Evolutionary conservation across 2,113 vertebrate genomes (phyloP), one percentile per base, ranked within the genome.

Genomic region (Tetraodon nigroviridis): DNA sequence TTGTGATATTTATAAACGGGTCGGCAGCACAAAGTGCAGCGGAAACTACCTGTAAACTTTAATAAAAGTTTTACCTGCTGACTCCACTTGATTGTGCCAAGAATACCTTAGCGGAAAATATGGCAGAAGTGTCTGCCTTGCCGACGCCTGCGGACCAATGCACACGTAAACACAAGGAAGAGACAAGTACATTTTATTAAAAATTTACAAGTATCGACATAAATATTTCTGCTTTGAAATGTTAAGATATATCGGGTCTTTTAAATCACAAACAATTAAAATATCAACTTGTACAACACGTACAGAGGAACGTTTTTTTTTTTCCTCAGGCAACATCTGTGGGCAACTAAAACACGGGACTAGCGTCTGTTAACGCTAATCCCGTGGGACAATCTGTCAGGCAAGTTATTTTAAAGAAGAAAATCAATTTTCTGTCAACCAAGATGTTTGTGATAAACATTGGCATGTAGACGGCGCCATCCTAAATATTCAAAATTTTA

Each of bases 11-110:
- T n/a, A 51, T 5, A 51, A 2, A 6, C 2, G 10, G 11, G 21
- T 47, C 20, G 19, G 21, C 22, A 5, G 19, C 16, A 6, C 1
- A 0, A 15, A 5, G 5, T 49, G 0, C 19, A 32, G 0, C 16
- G 1, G 1, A 11, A 13, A 7, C 18, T 7, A 0, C 27, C 0
- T 7, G 1, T 1, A 61, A 52, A 71, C 22, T 71, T 72, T 61
- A 0, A 18, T 5, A 22, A 64, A 79, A 84, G 61, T 84, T 84
- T 84, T 85, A 88, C 82, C 87, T 84, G 69, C 58, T 63, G 6
- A 73, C 45, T 80, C 22, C 37, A 62, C 58, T 32, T 62, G 56
- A 20, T 45, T 61, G 58, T 50, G 48, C 21, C 52, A 51, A 16
- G 14, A 62, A 56, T 67, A 44, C 22, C 67, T 32, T 71, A 61